phyloP scores from a whole-genome alignment of 2,113 vertebrate species.

The Ceratotherium simum region DNA sequence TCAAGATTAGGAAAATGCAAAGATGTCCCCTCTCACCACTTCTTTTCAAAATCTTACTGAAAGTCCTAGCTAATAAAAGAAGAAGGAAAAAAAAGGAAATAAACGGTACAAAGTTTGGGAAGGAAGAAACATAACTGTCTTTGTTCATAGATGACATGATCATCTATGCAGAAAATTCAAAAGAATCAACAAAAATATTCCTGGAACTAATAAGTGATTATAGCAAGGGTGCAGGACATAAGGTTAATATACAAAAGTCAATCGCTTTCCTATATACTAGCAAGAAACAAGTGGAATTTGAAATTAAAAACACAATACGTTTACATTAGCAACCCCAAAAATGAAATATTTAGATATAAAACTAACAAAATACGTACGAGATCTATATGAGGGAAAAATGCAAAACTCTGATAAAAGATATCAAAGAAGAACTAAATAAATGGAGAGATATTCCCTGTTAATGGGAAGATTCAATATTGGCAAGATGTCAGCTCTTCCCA shows the following conservation, averaged over 20 bases:
- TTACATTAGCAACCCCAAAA: neutral
- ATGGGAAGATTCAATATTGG: neutral
- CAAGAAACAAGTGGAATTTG: neutral
- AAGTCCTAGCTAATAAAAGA: neutral
- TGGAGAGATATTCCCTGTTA: neutral
- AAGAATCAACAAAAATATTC: neutral
- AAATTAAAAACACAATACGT: neutral
- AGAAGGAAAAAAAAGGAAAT: neutral
- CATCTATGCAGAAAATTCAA: neutral
- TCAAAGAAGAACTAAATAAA: neutral
- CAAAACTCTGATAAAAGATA: neutral
- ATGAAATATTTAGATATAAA: neutral
- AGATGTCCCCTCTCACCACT: too few species aligned
- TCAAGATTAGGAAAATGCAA: neutral
- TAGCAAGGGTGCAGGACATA: neutral
- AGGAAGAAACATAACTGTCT: neutral
- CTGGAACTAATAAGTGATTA: neutral
- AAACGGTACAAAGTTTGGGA: neutral
- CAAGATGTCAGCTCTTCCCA: neutral
- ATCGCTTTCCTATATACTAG: neutral
- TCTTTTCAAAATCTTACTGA: neutral
- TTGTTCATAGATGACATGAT: neutral
- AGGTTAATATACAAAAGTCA: neutral
- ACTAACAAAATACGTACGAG: neutral
- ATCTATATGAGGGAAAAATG: neutral